Base-by-base conservation (phyloP, 2,797 vertebrate species). In the Sylvia borin region DNA sequence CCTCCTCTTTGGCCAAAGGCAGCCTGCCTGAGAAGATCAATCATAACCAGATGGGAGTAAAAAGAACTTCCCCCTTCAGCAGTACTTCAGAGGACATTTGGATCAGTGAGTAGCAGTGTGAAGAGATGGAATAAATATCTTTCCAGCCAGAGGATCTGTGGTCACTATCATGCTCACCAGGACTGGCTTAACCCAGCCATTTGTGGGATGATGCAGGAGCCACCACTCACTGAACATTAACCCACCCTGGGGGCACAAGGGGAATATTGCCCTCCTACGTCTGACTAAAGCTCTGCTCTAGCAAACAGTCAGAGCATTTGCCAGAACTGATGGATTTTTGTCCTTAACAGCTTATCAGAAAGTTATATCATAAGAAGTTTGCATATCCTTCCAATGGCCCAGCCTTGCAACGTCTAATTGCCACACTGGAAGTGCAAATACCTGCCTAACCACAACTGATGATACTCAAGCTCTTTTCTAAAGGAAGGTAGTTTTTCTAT, bases 21-120 rank as follows among this genome's bases (percentile, higher is more conserved):
- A 93, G 31, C 66, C 85, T 92, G 67, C 21, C 91, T 60, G 68
- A 94, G 31, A 81, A 91, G 34, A 85, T 92, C 66, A 87, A 84
- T 93, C 85, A 67, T 74, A 85, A 83, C 11, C 80, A 65, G 82
- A 47, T 20, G n/a, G 88, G 53, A 89, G 42, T 19, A 36, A 36
- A 34, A 45, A 68, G 36, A 61, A 13, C 26, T 72, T 78, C 17
- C 40, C 40, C 43, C 51, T 93, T 43, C 74, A 67, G 64, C 76
- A 82, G 47, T 70, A 54, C 38, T 84, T 92, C 74, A 62, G 54
- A 80, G 43, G 47, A 34, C 25, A 43, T 74, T 80, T 68, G 65
- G 38, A 47, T 75, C 62, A 50, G 53, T 3, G 8, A 36, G 25
- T 34, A 74, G 40, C 31, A 88, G 54, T 36, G 24, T 10, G 32